Conservation (phyloP, 1,140 invertebrate species). For the Drosophila lini region DNA sequence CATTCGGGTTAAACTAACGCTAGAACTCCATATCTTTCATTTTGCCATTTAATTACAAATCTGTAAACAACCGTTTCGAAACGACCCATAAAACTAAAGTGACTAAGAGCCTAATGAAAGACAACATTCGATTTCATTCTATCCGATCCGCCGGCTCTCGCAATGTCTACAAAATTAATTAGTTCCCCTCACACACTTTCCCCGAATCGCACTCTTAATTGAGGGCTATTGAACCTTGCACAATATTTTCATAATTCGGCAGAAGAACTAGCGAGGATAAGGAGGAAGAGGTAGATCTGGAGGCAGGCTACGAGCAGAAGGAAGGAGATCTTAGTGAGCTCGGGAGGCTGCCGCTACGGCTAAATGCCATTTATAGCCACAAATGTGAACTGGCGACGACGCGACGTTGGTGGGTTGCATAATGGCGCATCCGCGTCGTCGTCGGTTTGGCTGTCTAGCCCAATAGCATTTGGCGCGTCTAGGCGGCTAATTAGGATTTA, state of each 20-base stretch:
- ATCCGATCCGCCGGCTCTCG: constrained; percentile 22
- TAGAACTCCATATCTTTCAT: not conserved
- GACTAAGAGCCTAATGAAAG: constrained; percentile 33
- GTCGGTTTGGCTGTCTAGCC: constrained; percentile 54
- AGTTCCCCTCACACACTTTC: constrained; percentile 15
- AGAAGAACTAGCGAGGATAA: constrained; percentile 11
- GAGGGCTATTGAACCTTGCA: constrained; percentile 75
- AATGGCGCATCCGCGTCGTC: constrained; percentile 57
- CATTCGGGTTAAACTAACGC: not conserved
- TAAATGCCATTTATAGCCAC: constrained; percentile 78
- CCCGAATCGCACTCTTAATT: constrained; percentile 49
- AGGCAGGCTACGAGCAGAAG: not conserved
- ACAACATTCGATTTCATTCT: constrained; percentile 20
- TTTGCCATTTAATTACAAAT: constrained; percentile 5
- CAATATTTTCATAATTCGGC: constrained; percentile 77
- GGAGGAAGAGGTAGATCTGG: not conserved
- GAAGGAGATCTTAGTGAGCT: constrained; percentile 6
- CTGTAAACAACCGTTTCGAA: constrained; percentile 24
- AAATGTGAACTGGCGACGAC: constrained; percentile 72
- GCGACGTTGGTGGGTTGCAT: constrained; percentile 68
- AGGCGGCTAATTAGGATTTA: constrained; percentile 79
- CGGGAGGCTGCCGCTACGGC: constrained; percentile 22
- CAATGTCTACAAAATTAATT: constrained; percentile 42
- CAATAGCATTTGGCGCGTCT: constrained; percentile 74
- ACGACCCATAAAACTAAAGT: constrained; percentile 32